Percentiles rank a stretch among this genome's conserved stretches.
Conservation (phyloP, 2,888 invertebrate genomes). For the Troglohyphantes excavatus region DNA sequence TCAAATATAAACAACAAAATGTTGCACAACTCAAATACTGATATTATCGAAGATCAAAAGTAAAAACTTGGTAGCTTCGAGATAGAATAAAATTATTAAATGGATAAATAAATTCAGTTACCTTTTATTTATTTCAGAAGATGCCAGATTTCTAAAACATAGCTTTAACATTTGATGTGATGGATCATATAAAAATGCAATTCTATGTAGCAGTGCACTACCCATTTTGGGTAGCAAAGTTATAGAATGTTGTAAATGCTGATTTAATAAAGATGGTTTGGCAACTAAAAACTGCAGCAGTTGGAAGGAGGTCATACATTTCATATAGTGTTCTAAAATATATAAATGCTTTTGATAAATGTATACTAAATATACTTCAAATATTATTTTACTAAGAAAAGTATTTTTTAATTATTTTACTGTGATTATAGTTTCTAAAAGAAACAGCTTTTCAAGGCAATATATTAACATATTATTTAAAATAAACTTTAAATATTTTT, state of each 20-base stretch:
- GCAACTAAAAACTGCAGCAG: constrained; percentile 82
- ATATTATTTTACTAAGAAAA: too few relatives aligned
- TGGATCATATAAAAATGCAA: constrained; percentile 86
- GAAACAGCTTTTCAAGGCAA: too few relatives aligned
- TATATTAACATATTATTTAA: too few relatives aligned
- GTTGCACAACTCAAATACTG: too few relatives aligned
- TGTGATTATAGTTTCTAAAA: too few relatives aligned
- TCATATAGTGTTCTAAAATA: constrained; percentile 80
- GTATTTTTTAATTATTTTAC: too few relatives aligned
- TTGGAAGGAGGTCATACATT: constrained; percentile 82
- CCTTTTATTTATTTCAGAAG: constrained; percentile 56
- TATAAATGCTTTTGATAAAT: background rate
- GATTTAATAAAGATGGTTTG: constrained; percentile 81
- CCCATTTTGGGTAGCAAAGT: constrained; percentile 81
- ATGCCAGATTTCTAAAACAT: constrained; percentile 61
- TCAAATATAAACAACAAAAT: too few relatives aligned
- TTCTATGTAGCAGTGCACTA: constrained; percentile 82
- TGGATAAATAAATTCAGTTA: background rate
- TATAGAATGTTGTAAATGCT: constrained; percentile 81
- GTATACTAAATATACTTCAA: too few relatives aligned
- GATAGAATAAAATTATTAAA: too few relatives aligned
- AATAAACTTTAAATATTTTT: too few relatives aligned
- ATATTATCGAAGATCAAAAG: too few relatives aligned
- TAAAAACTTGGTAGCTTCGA: too few relatives aligned
- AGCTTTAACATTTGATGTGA: constrained; percentile 84